Percentiles rank a stretch among this genome's conserved stretches.
Evolutionary conservation across 2,113 vertebrate species (phyloP).

Genomic region (Anhinga rufa): DNA sequence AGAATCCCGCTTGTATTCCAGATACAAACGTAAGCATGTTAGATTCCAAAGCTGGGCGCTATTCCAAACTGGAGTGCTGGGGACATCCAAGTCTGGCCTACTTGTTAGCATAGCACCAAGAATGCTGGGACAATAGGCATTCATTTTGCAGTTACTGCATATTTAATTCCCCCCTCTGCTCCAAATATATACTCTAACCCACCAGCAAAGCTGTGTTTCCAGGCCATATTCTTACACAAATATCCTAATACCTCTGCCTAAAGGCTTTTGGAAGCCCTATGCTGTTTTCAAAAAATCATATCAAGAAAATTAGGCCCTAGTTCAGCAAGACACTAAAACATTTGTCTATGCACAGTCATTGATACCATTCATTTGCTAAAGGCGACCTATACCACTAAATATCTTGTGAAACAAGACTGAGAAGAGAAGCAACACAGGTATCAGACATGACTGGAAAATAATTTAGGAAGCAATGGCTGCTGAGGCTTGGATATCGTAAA

Average conservation of each 20-base stretch:
- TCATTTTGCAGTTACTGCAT: neutral
- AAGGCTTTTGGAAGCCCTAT: neutral
- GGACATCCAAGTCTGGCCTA: neutral
- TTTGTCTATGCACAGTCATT: neutral
- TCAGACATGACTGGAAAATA: neutral
- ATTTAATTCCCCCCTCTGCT: rapidly evolving
- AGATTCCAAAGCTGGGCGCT: conserved; percentile 14
- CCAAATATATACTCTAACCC: neutral
- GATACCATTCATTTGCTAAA: neutral
- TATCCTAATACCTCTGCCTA: neutral
- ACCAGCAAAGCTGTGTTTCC: neutral
- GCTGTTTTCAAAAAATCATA: neutral
- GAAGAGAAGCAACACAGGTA: neutral
- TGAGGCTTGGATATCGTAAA: neutral
- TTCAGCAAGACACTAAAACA: neutral
- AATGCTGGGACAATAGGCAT: neutral
- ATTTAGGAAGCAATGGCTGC: neutral
- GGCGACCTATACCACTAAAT: neutral
- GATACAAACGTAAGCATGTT: conserved; percentile 50
- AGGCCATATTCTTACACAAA: neutral
- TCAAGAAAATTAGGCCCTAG: neutral
- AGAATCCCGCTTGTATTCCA: conserved; percentile 59
- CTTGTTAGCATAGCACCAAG: neutral
- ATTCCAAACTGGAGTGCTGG: neutral
- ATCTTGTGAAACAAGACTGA: neutral